A percentile compares a stretch with the other conserved stretches of the same genome.
phyloP scores from a whole-genome alignment of 2,113 vertebrate genomes.

The Neogobius melanostomus region DNA sequence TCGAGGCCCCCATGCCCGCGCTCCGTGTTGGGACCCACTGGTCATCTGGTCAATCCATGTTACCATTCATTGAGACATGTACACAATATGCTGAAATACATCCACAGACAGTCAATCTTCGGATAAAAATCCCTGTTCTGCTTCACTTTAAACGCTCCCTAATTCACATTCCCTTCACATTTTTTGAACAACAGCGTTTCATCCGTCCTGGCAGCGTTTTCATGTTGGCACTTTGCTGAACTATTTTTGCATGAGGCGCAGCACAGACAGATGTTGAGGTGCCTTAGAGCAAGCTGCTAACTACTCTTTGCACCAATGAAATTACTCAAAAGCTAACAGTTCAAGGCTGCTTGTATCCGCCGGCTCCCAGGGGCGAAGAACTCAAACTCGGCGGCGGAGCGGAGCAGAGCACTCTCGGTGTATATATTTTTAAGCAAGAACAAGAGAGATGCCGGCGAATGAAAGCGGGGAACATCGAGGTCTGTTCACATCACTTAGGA shows the following conservation, averaged over 20 bases:
- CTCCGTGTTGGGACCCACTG: no score
- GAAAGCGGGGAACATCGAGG: background rate
- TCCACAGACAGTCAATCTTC: no score
- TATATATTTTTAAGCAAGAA: background rate
- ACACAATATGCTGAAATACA: no score
- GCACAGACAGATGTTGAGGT: background rate
- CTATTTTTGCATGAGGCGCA: background rate
- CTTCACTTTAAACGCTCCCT: background rate
- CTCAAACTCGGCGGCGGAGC: background rate
- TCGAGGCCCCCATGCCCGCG: no score
- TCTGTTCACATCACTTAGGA: background rate
- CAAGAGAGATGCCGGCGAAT: background rate
- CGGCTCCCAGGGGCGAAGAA: slow-evolving; percentile 3
- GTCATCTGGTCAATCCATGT: no score
- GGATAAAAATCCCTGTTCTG: background rate
- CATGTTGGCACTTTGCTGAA: background rate
- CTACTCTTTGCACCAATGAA: slow-evolving; percentile 5
- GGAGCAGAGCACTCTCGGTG: background rate
- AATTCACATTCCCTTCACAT: background rate
- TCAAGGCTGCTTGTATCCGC: slow-evolving; percentile 14
- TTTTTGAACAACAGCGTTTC: background rate
- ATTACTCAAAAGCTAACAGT: slow-evolving; percentile 2
- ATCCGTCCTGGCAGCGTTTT: background rate
- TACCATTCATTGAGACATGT: no score
- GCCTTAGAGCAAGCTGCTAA: background rate